Evolutionary conservation across 2,888 invertebrate genomes (phyloP).

Genomic region (Sipunculus nudus): DNA sequence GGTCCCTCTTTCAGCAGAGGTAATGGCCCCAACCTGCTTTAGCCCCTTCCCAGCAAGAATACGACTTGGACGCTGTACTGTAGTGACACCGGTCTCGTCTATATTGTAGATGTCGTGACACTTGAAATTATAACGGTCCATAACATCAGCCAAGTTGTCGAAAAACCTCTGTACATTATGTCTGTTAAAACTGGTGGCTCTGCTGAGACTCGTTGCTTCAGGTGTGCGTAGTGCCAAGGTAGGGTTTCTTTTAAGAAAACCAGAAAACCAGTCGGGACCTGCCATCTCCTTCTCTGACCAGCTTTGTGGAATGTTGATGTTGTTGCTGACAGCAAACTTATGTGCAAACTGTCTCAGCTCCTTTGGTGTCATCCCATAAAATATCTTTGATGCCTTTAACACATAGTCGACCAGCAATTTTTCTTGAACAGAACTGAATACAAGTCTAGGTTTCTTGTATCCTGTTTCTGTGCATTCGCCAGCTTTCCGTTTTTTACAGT

Average conservation of each 20-base stretch:
- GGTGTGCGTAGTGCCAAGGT: conserved; percentile 30
- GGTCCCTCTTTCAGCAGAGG: conserved; percentile 17
- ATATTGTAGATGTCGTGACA: conserved; percentile 1
- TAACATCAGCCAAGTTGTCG: conserved; percentile 16
- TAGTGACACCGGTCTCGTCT: conserved; percentile 17
- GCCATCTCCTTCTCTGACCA: conserved; percentile 32
- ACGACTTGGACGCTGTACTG: conserved; percentile 20
- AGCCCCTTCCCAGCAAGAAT: conserved; percentile 8
- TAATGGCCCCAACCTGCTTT: conserved; percentile 9
- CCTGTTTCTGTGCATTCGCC: too few relatives aligned
- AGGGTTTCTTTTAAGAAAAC: conserved; percentile 23
- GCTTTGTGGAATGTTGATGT: conserved; percentile 17
- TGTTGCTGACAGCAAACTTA: conserved; percentile 19
- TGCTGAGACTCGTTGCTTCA: conserved; percentile 33
- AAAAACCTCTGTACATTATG: conserved; percentile 25
- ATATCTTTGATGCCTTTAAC: conserved; percentile 21
- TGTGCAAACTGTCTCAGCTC: conserved; percentile 28
- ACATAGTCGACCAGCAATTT: conserved; percentile 1
- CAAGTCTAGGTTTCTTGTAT: too few relatives aligned
- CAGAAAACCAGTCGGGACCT: conserved; percentile 36
- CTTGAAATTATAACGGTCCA: conserved; percentile 40
- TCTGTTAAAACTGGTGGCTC: conserved; percentile 33
- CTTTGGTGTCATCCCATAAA: conserved; percentile 26
- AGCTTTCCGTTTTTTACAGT: too few relatives aligned
- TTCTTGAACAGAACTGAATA: not conserved